phyloP scores from a whole-genome alignment of 2,888 invertebrate genomes.

The Diarsia rubi region DNA sequence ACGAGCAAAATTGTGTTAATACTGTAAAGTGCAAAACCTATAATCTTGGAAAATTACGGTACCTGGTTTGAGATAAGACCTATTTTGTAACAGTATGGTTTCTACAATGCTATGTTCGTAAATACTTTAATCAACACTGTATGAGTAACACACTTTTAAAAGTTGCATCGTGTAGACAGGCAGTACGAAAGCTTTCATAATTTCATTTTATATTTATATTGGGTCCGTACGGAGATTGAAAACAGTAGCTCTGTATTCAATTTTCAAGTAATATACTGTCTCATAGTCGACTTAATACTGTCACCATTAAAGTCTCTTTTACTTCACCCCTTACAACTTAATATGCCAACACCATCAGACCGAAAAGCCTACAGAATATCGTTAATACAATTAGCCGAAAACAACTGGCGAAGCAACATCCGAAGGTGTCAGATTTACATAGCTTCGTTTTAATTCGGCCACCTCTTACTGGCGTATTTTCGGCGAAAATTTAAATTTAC shows the following conservation, averaged over 20 bases:
- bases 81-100: too few species aligned
- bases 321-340: neutral
- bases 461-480: conserved; percentile 59
- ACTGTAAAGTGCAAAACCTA: too few species aligned
- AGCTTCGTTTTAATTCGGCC: conserved; percentile 62
- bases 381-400: conserved; percentile 56
- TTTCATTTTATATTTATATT: neutral
- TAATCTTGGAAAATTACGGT: too few species aligned
- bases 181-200: neutral
- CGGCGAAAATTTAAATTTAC: conserved; percentile 70
- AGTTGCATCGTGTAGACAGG: too few species aligned
- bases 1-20: too few species aligned
- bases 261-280: neutral
- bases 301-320: neutral
- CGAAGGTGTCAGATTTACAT: conserved; percentile 65
- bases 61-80: too few species aligned
- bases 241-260: neutral
- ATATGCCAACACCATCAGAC: conserved; percentile 7
- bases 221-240: neutral
- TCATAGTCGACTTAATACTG: neutral
- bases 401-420: conserved; percentile 57
- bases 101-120: too few species aligned
- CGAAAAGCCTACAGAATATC: conserved; percentile 45
- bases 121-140: too few species aligned
- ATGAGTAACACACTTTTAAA: too few species aligned